These are phyloP conservation scores for Riparia riparia DNA, from an alignment of 2,113 vertebrate species.

Conservation along the genomic window DNA sequence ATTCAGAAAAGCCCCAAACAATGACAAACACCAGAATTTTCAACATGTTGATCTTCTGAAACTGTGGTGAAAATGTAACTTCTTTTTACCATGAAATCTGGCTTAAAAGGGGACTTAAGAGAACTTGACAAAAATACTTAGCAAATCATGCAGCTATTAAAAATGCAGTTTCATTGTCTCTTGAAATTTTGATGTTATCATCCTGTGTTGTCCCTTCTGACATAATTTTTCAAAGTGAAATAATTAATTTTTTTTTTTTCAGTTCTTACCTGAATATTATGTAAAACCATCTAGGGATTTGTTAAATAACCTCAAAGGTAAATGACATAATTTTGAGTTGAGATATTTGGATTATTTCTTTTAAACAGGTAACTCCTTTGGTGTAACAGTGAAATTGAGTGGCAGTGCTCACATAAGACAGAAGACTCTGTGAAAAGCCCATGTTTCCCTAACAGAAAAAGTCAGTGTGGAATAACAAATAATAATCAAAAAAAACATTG, in stretches of 20 bases:
- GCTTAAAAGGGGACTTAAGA: background rate
- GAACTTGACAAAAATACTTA: background rate
- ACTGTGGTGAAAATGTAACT: background rate
- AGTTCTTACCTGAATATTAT: background rate
- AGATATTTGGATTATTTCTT: background rate
- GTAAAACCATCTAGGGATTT: background rate
- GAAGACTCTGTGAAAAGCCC: background rate
- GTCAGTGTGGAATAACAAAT: conserved; percentile 39
- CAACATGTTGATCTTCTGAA: background rate
- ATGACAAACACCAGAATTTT: background rate
- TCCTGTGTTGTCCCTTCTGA: background rate
- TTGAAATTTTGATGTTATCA: background rate
- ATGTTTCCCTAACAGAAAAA: background rate
- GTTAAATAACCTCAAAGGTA: background rate
- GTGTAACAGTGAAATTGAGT: background rate
- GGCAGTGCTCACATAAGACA: background rate
- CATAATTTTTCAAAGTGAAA: background rate
- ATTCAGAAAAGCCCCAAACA: background rate
- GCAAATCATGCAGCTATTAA: background rate
- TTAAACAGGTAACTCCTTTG: background rate
- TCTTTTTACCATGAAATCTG: background rate
- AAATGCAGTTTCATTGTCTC: background rate
- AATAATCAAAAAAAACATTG: conserved; percentile 36
- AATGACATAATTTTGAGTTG: background rate
- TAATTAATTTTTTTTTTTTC: background rate